These are phyloP conservation scores for Ceyx melanurus DNA, from an alignment of 2,113 vertebrate species.

Conservation along the genomic window DNA sequence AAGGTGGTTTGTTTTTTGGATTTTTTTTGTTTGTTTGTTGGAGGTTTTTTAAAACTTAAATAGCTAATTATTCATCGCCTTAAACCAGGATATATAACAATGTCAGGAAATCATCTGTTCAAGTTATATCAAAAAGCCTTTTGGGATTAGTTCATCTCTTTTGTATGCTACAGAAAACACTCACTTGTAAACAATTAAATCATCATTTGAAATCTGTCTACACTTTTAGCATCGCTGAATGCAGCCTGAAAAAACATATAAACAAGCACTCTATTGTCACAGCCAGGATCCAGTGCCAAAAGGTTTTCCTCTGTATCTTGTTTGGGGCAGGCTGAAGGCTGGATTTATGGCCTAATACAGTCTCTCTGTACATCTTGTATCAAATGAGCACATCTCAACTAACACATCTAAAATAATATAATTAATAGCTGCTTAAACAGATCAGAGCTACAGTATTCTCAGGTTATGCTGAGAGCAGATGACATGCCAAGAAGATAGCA, in stretches of 20 bases:
- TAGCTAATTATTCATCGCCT: slow-evolving; percentile 71
- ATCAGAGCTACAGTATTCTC: neutral
- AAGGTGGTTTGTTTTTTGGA: slow-evolving; percentile 57
- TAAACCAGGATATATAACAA: slow-evolving; percentile 70
- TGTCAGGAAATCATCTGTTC: slow-evolving; percentile 70
- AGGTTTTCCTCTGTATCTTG: neutral
- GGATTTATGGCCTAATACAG: neutral
- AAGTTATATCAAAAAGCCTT: slow-evolving; percentile 61
- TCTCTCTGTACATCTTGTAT: neutral
- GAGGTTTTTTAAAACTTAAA: slow-evolving; percentile 60
- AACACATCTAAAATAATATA: neutral
- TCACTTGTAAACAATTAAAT: slow-evolving; percentile 76
- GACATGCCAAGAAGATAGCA: neutral
- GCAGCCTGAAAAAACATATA: neutral
- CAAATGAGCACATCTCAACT: no score
- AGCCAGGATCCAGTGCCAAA: neutral
- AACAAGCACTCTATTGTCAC: neutral
- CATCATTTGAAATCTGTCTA: slow-evolving; percentile 61
- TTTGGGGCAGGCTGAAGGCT: neutral
- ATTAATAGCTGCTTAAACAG: neutral
- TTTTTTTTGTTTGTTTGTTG: no score
- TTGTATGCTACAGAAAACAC: slow-evolving; percentile 43
- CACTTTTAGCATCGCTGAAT: slow-evolving; percentile 23
- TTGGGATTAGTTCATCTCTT: slow-evolving; percentile 56
- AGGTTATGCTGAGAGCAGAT: neutral